Base-by-base conservation (phyloP, 2,888 invertebrate species). In the Brachylomia viminalis region DNA sequence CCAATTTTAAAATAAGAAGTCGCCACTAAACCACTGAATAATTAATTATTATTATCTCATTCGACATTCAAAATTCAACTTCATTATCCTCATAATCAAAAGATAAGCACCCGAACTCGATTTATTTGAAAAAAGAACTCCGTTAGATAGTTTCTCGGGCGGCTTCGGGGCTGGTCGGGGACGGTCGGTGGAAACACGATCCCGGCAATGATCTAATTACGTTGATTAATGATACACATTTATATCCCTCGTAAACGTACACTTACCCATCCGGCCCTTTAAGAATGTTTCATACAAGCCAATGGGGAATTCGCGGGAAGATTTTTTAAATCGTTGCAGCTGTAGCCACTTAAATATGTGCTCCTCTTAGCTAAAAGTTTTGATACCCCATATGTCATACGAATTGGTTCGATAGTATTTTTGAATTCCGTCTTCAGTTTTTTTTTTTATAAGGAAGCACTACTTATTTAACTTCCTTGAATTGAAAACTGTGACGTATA, bases 131-230 rank as follows among this genome's bases (percentile, higher is more conserved):
- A 87, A 85, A 86, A 82, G 72, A 71, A 65, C 30, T 65, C 70
- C 62, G 56, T 58, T 70, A 90, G 89, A 92, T 93, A 93, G 93
- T 93, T 92, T 90, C 83, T 80, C 72, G 75, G 58, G 23, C 65
- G 45, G 71, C 81, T 84, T 84, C 83, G 85, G 85, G 64, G 68
- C 56, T 72, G 73, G 77, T 86, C 88, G 85, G 88, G 86, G 81
- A 58, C 80, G 81, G 84, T 83, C 88, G 90, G 73, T 69, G 73
- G 92, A 91, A 93, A 96, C 95, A 90, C 93, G 95, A 96, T 93
- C 93, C 92, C 90, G 84, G 92, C 95, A 96, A 96, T 96, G 95
- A 95, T 94, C 95, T 96, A 95, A 96, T 96, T 96, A 96, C 93
- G 85, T 91, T 94, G 96, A 96, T 95, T 95, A 96, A 96, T 95